Evolutionary conservation across 2,888 invertebrate species (phyloP).

Genomic region (Herminia tarsipennalis): DNA sequence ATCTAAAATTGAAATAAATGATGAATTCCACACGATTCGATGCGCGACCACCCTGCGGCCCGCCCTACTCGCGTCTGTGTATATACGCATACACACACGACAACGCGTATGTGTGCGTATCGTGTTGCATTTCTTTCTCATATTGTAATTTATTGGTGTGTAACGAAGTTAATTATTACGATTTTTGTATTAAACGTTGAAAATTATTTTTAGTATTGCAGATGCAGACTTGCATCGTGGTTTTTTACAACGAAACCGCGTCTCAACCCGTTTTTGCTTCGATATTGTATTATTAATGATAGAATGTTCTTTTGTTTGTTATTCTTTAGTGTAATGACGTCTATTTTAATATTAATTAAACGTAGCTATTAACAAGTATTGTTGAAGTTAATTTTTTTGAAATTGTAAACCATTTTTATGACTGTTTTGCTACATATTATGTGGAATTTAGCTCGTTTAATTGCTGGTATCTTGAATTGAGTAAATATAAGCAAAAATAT

Average conservation of each 20-base stretch:
- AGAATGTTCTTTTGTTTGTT: conserved; percentile 42
- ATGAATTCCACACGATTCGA: conserved; percentile 22
- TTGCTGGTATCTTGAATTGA: conserved; percentile 15
- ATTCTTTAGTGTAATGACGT: conserved; percentile 39
- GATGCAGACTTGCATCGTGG: conserved; percentile 58
- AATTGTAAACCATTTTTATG: conserved; percentile 21
- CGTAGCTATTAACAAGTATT: conserved; percentile 19
- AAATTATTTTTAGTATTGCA: conserved; percentile 83
- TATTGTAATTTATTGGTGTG: conserved; percentile 85
- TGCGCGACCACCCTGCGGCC: conserved; percentile 32
- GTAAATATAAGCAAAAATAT: conserved; percentile 6
- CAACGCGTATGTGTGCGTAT: conserved; percentile 58
- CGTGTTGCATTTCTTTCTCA: conserved; percentile 82
- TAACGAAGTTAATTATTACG: conserved; percentile 86
- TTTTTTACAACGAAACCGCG: conserved; percentile 73
- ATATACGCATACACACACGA: conserved; percentile 42
- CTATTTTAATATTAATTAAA: conserved; percentile 45
- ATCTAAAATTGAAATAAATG: conserved; percentile 24
- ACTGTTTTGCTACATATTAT: conserved; percentile 6
- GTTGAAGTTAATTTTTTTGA: conserved; percentile 22
- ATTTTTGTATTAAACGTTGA: conserved; percentile 86
- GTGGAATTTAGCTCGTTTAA: conserved; percentile 8
- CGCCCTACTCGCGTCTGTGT: conserved; percentile 43
- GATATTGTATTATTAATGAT: conserved; percentile 48
- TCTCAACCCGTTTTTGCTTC: conserved; percentile 45